These are phyloP conservation scores for Pammene aurita DNA, from an alignment of 2,888 invertebrate genomes.

Conservation along the genomic window DNA sequence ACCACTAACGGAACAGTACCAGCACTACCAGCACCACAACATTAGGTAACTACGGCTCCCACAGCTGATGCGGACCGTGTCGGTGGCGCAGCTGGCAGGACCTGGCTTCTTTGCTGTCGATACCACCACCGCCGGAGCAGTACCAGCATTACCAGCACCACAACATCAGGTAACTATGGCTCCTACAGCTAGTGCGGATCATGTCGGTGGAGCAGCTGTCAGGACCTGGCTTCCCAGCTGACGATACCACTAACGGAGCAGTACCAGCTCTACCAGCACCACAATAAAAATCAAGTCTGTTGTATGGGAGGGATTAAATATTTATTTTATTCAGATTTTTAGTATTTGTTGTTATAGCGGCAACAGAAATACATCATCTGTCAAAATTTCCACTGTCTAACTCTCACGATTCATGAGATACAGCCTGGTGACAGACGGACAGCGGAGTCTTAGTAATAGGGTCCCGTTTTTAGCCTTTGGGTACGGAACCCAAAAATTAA, in stretches of 20 bases:
- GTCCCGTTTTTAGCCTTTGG: too few relatives aligned
- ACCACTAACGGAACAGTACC: conserved; percentile 84
- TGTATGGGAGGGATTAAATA: too few relatives aligned
- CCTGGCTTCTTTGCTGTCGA: conserved; percentile 91
- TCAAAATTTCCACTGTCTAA: too few relatives aligned
- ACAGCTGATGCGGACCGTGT: conserved; percentile 92
- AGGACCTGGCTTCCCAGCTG: conserved; percentile 93
- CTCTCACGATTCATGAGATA: too few relatives aligned
- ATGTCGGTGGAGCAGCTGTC: conserved; percentile 95
- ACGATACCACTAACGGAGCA: conserved; percentile 87
- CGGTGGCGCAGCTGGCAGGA: conserved; percentile 96
- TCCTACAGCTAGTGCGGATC: conserved; percentile 90
- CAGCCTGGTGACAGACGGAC: too few relatives aligned
- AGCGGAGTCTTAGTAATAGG: too few relatives aligned
- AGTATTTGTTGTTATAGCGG: too few relatives aligned
- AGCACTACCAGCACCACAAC: conserved; percentile 73
- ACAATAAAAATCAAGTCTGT: too few relatives aligned
- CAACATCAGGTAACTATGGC: conserved; percentile 59
- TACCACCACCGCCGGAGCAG: conserved; percentile 85
- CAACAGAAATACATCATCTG: too few relatives aligned
- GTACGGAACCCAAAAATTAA: too few relatives aligned
- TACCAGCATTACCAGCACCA: conserved; percentile 76
- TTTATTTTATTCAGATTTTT: too few relatives aligned
- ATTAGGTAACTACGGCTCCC: conserved; percentile 60
- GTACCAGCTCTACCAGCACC: conserved; percentile 75